Base-by-base conservation (phyloP, 2,113 vertebrate genomes). In the Heloderma charlesbogerti region DNA sequence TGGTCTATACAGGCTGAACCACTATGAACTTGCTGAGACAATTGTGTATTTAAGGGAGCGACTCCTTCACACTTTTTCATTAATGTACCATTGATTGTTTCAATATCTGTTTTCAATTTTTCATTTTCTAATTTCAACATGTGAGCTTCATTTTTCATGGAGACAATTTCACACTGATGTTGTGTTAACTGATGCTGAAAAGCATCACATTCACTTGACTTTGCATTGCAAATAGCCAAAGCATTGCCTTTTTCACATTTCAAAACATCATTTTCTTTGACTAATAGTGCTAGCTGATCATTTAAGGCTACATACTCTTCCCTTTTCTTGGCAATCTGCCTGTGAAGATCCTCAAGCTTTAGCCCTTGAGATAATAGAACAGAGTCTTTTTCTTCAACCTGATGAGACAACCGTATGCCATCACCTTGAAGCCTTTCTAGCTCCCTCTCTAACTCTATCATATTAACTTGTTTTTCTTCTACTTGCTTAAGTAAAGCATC, bases 71-170 rank as follows among this genome's bases (percentile, higher is more conserved):
- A 94, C 12, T 95, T 97, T 91, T 93, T 94, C 3, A 87, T 93
- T 45, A 97, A 80, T 2, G 84, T 88, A 4, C 48, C 81, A 29
- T 90, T 94, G 5, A 94, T 90, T 22, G 94, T 95, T 92, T 98
- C 96, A 37, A 98, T 81, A 18, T 98, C 97, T 27, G 82, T 95
- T 95, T 97, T 97, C 37, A 98, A 69, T 82, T 93, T 96, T 27
- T 71, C 34, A 22, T 98, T 98, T 95, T 98, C 97, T 2, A 97
- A 94, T 66, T 92, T 92, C 88, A 98, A 92, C 20, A 92, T 94
- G 66, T 97, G 95, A 63, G 97, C 54, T 82, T 90, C 94, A 27
- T 97, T 97, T 85, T 91, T 96, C n/a, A 97, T 94, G 48, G 96
- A 97, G 15, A 92, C n/a, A 0, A 94, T 29, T 92, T 97, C 96